These are phyloP conservation scores for Epizoanthus ramosus DNA, from an alignment of 92 coral and sea anemone genomes.

Conservation along the genomic window DNA sequence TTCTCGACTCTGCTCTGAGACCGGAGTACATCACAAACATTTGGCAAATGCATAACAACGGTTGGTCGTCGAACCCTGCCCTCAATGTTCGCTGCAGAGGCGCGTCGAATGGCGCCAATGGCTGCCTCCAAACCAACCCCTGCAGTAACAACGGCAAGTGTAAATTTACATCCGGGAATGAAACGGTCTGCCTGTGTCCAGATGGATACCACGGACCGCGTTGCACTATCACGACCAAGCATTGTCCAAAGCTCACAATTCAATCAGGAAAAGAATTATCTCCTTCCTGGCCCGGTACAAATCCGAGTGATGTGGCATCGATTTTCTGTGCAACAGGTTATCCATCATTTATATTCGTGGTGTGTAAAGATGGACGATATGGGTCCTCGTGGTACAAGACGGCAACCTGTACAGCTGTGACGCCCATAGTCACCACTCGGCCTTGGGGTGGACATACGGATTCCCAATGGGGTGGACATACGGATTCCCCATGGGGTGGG, in stretches of 20 bases:
- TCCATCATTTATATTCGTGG: slow-evolving; percentile 50
- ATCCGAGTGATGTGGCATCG: slow-evolving; percentile 58
- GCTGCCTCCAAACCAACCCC: slow-evolving; percentile 49
- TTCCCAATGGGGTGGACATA: background rate
- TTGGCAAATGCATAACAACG: slow-evolving; percentile 58
- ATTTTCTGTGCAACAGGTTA: slow-evolving; percentile 52
- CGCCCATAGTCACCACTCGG: background rate
- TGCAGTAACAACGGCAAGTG: slow-evolving; percentile 58
- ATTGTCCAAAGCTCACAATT: slow-evolving; percentile 42
- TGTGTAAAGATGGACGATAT: slow-evolving; percentile 47
- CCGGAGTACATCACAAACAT: slow-evolving; percentile 76
- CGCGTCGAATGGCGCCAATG: slow-evolving; percentile 45
- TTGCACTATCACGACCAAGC: slow-evolving; percentile 44
- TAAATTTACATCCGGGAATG: slow-evolving; percentile 76
- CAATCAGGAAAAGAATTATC: slow-evolving; percentile 11
- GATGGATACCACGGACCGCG: slow-evolving; percentile 52
- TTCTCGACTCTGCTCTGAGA: slow-evolving; percentile 64
- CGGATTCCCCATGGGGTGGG: slow-evolving; percentile 18
- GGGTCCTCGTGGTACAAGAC: slow-evolving; percentile 24
- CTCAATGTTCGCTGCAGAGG: slow-evolving; percentile 69
- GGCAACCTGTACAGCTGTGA: slow-evolving; percentile 23
- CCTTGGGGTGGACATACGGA: slow-evolving; percentile 27
- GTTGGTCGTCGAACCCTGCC: slow-evolving; percentile 46
- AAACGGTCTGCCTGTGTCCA: slow-evolving; percentile 73
- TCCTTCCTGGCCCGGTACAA: slow-evolving; percentile 23